phyloP scores from a whole-genome alignment of 2,888 invertebrate species.

The Chalcis sispes region DNA sequence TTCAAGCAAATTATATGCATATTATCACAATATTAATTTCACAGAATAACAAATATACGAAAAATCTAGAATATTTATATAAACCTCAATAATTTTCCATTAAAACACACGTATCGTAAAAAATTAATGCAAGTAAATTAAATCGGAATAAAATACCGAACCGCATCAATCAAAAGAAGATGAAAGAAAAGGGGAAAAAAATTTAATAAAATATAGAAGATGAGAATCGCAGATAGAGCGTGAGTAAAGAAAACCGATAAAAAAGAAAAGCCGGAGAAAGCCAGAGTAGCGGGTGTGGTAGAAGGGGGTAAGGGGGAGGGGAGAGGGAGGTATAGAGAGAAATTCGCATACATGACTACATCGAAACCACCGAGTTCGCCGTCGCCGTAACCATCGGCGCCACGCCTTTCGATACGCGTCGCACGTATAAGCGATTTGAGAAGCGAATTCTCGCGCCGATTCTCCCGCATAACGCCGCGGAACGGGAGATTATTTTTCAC shows the following conservation, averaged over 20 bases:
- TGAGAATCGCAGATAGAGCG: neutral
- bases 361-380: conserved; percentile 31
- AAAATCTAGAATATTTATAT: too few species aligned
- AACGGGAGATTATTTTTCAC: conserved; percentile 54
- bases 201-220: neutral
- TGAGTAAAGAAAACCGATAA: neutral
- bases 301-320: neutral
- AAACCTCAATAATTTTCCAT: too few species aligned
- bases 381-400: conserved; percentile 33
- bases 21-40: too few species aligned
- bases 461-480: neutral
- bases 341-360: neutral
- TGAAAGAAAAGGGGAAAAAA: neutral
- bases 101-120: too few species aligned
- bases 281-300: neutral
- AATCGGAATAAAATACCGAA: too few species aligned
- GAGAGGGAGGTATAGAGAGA: neutral
- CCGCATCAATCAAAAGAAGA: neutral
- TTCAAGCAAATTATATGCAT: too few species aligned
- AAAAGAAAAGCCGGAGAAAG: neutral
- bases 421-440: conserved; percentile 55
- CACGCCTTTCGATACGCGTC: conserved; percentile 52
- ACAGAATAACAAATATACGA: too few species aligned
- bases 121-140: too few species aligned
- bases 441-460: conserved; percentile 14